phyloP scores from a whole-genome alignment of 30 jellyfish, hydroid and myxozoan genomes.

The Rhopilema esculentum region DNA sequence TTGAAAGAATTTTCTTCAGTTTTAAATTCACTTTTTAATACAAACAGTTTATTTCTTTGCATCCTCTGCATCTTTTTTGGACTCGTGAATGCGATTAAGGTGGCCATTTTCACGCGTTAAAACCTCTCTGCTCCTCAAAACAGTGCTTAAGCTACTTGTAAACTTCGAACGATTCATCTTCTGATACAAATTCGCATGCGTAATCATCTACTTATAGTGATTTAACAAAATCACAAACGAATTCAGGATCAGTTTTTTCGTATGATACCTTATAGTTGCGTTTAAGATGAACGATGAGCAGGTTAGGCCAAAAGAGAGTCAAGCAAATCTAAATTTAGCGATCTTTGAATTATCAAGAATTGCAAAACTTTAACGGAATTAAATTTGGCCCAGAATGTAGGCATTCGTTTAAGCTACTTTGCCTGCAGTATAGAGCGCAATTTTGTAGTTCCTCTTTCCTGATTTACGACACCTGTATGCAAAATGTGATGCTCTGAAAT shows the following conservation, averaged over 20 bases:
- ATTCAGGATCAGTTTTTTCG: conserved; percentile 15
- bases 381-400: conserved; percentile 43
- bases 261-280: conserved; percentile 42
- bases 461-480: conserved; percentile 15
- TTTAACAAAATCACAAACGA: conserved; percentile 7
- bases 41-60: too few relatives aligned
- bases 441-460: conserved; percentile 28
- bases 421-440: conserved; percentile 10
- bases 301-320: conserved; percentile 60
- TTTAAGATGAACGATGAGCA: conserved; percentile 36
- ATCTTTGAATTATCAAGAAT: not conserved
- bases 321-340: conserved; percentile 6
- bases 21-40: not conserved
- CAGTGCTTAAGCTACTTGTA: conserved; percentile 14
- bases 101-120: conserved; percentile 44
- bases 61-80: not conserved
- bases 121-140: conserved; percentile 22
- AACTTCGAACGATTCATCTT: conserved; percentile 8
- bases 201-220: conserved; percentile 33
- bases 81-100: not conserved
- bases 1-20: not conserved
- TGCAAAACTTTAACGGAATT: conserved; percentile 22
- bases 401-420: conserved; percentile 27
- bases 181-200: not conserved
- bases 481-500: conserved; percentile 21